These are phyloP conservation scores for Acleris cristana DNA, from an alignment of 2,888 invertebrate genomes.

Conservation along the genomic window DNA sequence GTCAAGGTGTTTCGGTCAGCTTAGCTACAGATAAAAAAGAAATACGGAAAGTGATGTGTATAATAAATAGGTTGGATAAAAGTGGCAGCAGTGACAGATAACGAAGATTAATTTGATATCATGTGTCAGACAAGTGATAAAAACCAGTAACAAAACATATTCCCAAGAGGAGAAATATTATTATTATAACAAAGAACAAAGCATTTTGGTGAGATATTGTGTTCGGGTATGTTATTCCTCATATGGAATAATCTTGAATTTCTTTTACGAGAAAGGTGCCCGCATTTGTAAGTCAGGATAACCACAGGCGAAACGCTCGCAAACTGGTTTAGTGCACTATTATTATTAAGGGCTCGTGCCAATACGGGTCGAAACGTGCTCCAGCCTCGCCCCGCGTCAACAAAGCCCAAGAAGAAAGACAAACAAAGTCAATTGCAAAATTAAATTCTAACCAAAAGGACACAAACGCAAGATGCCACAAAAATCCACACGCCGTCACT, in stretches of 20 bases:
- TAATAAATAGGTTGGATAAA: constrained; percentile 17
- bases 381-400: constrained; percentile 57
- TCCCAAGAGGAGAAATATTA: constrained; percentile 39
- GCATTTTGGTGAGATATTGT: constrained; percentile 41
- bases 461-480: constrained; percentile 68
- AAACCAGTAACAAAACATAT: constrained; percentile 24
- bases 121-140: constrained; percentile 28
- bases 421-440: constrained; percentile 61
- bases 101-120: constrained; percentile 33
- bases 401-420: constrained; percentile 62
- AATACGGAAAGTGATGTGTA: constrained; percentile 38
- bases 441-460: constrained; percentile 77
- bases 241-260: constrained; percentile 58
- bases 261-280: constrained; percentile 70
- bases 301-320: constrained; percentile 76
- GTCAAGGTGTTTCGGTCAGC: constrained; percentile 70
- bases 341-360: constrained; percentile 83
- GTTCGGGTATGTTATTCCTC: constrained; percentile 15
- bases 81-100: constrained; percentile 32
- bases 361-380: constrained; percentile 74
- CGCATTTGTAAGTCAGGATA: constrained; percentile 77
- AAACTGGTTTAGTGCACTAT: constrained; percentile 83
- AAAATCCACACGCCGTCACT: constrained; percentile 68
- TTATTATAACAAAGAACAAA: constrained; percentile 35
- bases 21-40: constrained; percentile 44